Conservation (phyloP, 2,888 invertebrate genomes). For the Pheosia tremula region DNA sequence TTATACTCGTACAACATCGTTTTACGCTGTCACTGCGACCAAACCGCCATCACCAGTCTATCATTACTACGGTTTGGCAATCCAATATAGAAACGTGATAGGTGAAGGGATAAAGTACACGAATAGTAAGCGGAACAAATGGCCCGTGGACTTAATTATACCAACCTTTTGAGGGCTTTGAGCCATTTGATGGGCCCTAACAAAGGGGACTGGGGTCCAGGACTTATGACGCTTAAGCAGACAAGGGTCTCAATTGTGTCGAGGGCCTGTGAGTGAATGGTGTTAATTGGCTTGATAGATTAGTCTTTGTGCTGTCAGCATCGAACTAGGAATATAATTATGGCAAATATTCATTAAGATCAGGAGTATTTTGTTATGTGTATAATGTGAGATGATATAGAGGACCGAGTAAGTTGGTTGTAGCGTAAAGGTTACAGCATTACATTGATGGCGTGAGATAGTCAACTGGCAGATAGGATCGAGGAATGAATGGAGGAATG, state of each 20-base stretch:
- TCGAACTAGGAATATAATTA: not conserved
- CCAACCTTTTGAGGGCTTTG: slow-evolving; percentile 12
- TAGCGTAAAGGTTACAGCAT: too few relatives aligned
- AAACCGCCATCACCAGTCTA: slow-evolving; percentile 40
- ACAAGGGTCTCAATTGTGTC: not conserved
- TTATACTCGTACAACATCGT: slow-evolving; percentile 3
- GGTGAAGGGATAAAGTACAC: slow-evolving; percentile 76
- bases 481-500: too few relatives aligned
- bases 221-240: not conserved
- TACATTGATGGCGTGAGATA: too few relatives aligned
- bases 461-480: too few relatives aligned
- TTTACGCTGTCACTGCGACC: slow-evolving; percentile 29
- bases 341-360: too few relatives aligned
- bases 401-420: too few relatives aligned
- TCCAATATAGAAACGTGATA: slow-evolving; percentile 75
- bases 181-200: slow-evolving; percentile 1
- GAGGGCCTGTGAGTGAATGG: not conserved
- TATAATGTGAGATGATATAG: too few relatives aligned
- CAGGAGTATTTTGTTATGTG: too few relatives aligned
- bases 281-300: not conserved
- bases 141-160: slow-evolving; percentile 70
- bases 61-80: slow-evolving; percentile 78
- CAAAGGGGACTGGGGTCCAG: not conserved
- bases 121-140: slow-evolving; percentile 76
- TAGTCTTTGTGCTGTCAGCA: not conserved